Evolutionary conservation across 2,888 invertebrate genomes (phyloP).

Genomic region (Boloria selene): DNA sequence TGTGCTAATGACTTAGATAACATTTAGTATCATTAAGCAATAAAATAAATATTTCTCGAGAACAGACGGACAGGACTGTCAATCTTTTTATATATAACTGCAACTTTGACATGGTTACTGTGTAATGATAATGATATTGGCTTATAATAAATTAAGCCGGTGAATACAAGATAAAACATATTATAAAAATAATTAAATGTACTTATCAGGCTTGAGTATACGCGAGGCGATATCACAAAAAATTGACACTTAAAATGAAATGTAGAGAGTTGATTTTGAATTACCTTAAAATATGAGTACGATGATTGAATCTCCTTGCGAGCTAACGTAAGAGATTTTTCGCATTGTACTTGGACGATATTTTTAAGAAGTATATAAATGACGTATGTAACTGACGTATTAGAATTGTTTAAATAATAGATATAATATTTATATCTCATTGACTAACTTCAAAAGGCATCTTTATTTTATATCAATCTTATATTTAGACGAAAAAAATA

Average conservation of each 20-base stretch:
- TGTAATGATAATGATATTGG: constrained; percentile 36
- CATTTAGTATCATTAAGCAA: background rate
- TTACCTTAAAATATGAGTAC: constrained; percentile 40
- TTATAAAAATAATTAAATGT: constrained; percentile 44
- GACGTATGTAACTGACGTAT: background rate
- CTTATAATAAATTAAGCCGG: constrained; percentile 32
- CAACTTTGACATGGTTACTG: constrained; percentile 35
- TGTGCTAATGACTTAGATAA: no score
- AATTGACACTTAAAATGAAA: constrained; percentile 33
- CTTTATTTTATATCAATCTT: no score
- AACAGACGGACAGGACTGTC: constrained; percentile 4
- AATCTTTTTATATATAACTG: constrained; percentile 7
- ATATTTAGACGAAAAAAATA: no score
- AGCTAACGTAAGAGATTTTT: constrained; percentile 36
- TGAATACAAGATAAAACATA: constrained; percentile 33
- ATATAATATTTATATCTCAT: no score
- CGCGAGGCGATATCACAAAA: constrained; percentile 19
- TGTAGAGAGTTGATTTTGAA: constrained; percentile 33
- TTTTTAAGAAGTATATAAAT: constrained; percentile 7
- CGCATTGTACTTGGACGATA: constrained; percentile 24
- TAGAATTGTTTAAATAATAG: no score
- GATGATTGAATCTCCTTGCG: constrained; percentile 52
- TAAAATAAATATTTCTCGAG: background rate
- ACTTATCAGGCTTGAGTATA: constrained; percentile 50
- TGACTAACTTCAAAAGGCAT: no score